These are phyloP conservation scores for Hyles vespertilio DNA, from an alignment of 1,140 invertebrate genomes.

Conservation along the genomic window DNA sequence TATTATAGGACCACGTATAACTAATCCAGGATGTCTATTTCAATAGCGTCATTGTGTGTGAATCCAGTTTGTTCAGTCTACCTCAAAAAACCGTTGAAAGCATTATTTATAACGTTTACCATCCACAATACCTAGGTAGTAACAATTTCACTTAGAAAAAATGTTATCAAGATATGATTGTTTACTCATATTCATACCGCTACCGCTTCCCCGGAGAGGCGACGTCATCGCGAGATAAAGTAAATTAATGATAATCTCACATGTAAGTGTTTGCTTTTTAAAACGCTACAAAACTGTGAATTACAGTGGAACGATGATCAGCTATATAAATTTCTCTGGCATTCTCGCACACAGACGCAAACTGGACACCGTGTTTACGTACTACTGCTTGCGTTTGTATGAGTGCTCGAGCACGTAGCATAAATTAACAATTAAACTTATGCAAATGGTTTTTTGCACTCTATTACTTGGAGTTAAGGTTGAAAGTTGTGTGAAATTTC, in stretches of 20 bases:
- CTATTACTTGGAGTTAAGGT: conserved; percentile 18
- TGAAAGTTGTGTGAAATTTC: conserved; percentile 18
- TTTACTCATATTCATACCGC: too few species aligned
- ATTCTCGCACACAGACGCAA: conserved; percentile 59
- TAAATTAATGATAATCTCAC: conserved; percentile 53
- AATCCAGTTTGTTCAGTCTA: too few species aligned
- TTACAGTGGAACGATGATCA: conserved; percentile 57
- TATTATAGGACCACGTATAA: too few species aligned
- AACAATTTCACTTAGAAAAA: too few species aligned
- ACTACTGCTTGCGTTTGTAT: conserved; percentile 37
- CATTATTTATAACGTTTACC: too few species aligned
- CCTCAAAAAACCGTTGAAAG: too few species aligned
- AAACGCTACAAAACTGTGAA: conserved; percentile 64
- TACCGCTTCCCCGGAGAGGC: too few species aligned
- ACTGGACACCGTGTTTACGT: conserved; percentile 26
- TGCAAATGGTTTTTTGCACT: conserved; percentile 10
- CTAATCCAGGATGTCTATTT: too few species aligned
- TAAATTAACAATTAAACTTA: conserved; percentile 28
- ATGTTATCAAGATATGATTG: too few species aligned
- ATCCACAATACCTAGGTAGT: too few species aligned
- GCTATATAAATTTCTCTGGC: conserved; percentile 68
- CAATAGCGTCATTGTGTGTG: too few species aligned
- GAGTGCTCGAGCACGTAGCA: conserved; percentile 52
- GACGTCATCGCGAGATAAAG: conserved; percentile 20
- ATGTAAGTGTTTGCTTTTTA: conserved; percentile 55